Percentiles rank a stretch among this genome's conserved stretches.
Evolutionary conservation across 2,888 invertebrate genomes (phyloP).

Genomic region (Tricholauxania praeusta): DNA sequence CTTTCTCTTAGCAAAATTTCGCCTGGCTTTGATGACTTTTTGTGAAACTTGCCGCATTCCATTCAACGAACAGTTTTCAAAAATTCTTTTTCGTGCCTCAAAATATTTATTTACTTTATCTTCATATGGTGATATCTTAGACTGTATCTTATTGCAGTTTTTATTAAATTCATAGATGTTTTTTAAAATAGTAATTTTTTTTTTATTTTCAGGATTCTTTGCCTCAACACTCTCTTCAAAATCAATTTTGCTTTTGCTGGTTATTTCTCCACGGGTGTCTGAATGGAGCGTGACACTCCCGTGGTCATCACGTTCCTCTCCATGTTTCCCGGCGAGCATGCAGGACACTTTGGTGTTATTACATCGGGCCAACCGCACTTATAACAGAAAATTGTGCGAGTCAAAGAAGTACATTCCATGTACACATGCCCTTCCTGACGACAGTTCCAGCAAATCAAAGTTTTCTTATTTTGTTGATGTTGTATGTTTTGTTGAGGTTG

Average conservation of each 20-base stretch:
- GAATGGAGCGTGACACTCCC: background rate
- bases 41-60: background rate
- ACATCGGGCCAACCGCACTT: background rate
- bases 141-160: too few species aligned
- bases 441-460: conserved; percentile 9
- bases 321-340: conserved; percentile 4
- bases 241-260: background rate
- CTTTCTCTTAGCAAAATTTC: background rate
- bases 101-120: background rate
- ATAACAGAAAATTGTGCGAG: background rate
- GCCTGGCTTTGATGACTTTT: too few species aligned
- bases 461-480: too few species aligned
- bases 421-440: background rate
- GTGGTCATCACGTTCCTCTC: background rate
- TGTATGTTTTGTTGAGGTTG: background rate
- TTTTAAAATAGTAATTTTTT: background rate
- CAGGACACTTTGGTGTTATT: conserved; percentile 16
- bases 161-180: background rate
- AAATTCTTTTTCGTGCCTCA: background rate
- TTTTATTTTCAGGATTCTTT: background rate
- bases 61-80: background rate
- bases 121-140: background rate
- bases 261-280: background rate
- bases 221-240: background rate
- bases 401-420: background rate